A percentile compares a stretch with the other conserved stretches of the same genome.
phyloP scores from a whole-genome alignment of 1,140 invertebrate genomes.

The Brachionus rotundiformis region DNA sequence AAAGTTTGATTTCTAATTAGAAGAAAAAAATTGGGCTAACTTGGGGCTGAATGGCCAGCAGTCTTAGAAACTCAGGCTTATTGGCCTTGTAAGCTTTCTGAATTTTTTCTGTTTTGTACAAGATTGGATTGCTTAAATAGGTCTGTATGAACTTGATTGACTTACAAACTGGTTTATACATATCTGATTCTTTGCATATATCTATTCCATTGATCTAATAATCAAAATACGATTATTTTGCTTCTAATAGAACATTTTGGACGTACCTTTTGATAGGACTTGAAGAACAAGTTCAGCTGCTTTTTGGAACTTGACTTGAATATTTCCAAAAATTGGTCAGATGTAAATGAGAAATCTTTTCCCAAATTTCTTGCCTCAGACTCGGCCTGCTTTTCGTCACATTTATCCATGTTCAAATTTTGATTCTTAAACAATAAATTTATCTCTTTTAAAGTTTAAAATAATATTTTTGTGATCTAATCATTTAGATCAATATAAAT shows the following conservation, averaged over 20 bases:
- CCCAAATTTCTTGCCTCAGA: not conserved
- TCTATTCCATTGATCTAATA: slow-evolving; percentile 32
- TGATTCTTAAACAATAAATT: slow-evolving; percentile 44
- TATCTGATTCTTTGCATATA: not conserved
- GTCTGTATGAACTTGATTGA: slow-evolving; percentile 39
- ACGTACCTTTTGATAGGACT: not conserved
- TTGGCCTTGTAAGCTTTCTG: slow-evolving; percentile 49
- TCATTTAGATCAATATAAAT: too few species aligned
- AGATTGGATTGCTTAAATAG: slow-evolving; percentile 23
- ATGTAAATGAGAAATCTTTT: slow-evolving; percentile 21
- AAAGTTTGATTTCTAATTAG: too few species aligned
- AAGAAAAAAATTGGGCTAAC: not conserved
- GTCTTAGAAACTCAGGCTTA: slow-evolving; percentile 35
- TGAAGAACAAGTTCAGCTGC: slow-evolving; percentile 15
- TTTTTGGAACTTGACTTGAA: slow-evolving; percentile 1
- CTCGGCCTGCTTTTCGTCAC: not conserved
- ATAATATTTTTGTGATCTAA: too few species aligned
- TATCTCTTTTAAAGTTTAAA: too few species aligned
- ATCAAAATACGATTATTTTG: not conserved
- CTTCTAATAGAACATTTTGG: not conserved
- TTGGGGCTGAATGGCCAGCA: slow-evolving; percentile 31
- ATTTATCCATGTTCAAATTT: slow-evolving; percentile 16
- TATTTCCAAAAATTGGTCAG: slow-evolving; percentile 19
- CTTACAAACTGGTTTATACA: slow-evolving; percentile 12
- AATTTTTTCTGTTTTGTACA: slow-evolving; percentile 34